Percentiles rank a stretch among this genome's conserved stretches.
phyloP scores from a whole-genome alignment of 2,888 invertebrate genomes.

The Eugnorisma glareosa region DNA sequence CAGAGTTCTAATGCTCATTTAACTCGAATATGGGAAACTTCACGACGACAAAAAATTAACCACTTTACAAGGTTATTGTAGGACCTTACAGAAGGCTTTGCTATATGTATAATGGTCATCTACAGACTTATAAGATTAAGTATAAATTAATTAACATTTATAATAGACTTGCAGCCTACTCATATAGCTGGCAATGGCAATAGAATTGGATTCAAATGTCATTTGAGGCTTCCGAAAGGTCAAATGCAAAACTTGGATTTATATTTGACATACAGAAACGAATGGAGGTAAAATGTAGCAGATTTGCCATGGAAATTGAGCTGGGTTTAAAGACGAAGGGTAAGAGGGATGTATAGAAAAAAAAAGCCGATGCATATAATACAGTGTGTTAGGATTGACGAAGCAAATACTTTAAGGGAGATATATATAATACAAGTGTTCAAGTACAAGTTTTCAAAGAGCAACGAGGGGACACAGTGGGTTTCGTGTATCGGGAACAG shows the following conservation, averaged over 20 bases:
- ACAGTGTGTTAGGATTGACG: too few species aligned
- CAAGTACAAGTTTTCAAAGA: too few species aligned
- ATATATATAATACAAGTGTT: too few species aligned
- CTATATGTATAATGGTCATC: not conserved
- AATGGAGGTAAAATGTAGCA: slow-evolving; percentile 23
- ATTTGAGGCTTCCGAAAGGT: slow-evolving; percentile 49
- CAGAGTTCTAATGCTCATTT: not conserved
- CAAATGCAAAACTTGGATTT: slow-evolving; percentile 15
- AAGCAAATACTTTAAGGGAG: too few species aligned
- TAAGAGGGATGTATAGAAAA: not conserved
- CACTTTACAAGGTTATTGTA: not conserved
- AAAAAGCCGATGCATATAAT: not conserved
- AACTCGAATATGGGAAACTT: not conserved
- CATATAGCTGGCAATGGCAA: slow-evolving; percentile 29
- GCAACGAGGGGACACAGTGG: too few species aligned
- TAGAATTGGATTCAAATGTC: slow-evolving; percentile 35
- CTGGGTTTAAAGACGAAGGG: not conserved
- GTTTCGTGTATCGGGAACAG: too few species aligned
- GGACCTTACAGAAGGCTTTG: slow-evolving; percentile 3
- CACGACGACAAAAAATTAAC: not conserved
- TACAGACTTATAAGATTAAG: not conserved
- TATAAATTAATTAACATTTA: slow-evolving; percentile 44
- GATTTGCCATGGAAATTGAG: not conserved
- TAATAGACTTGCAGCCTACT: slow-evolving; percentile 46
- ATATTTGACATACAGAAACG: slow-evolving; percentile 28